Conservation (phyloP, 2,888 invertebrate genomes). For the Platerodrilus igneus region DNA sequence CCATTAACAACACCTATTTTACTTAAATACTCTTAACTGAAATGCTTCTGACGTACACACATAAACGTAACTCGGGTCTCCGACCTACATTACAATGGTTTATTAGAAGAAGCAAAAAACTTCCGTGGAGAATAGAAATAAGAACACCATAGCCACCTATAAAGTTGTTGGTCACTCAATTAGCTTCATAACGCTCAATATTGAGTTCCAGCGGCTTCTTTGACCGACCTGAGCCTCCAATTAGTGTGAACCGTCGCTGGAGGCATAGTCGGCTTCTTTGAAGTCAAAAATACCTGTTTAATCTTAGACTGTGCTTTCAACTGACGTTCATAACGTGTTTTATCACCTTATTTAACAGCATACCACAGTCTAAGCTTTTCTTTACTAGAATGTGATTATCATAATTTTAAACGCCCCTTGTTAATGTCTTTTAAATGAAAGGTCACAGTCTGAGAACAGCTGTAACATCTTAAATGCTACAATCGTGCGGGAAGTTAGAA, state of each 20-base stretch:
- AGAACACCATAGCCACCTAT: constrained; percentile 32
- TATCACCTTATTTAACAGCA: constrained; percentile 11
- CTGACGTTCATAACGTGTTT: constrained; percentile 20
- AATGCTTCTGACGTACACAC: too few species aligned
- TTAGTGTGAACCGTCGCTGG: constrained; percentile 51
- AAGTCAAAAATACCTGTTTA: constrained; percentile 47
- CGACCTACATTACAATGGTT: constrained; percentile 23
- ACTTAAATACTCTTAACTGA: too few species aligned
- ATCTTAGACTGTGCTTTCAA: constrained; percentile 39
- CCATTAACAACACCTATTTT: too few species aligned
- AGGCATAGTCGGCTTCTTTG: constrained; percentile 47
- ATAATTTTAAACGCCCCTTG: constrained; percentile 38
- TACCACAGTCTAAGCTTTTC: constrained; percentile 35
- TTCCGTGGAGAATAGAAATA: constrained; percentile 21
- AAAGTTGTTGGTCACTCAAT: constrained; percentile 52
- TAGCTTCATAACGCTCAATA: constrained; percentile 49
- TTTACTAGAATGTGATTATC: constrained; percentile 44
- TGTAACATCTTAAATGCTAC: constrained; percentile 27
- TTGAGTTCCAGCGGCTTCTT: constrained; percentile 50
- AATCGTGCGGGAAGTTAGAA: constrained; percentile 30
- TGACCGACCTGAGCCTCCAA: constrained; percentile 50
- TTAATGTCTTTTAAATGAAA: constrained; percentile 31
- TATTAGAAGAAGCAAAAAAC: constrained; percentile 15
- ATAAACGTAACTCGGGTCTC: constrained; percentile 23
- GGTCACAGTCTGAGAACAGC: constrained; percentile 38